Evolutionary conservation across 1,140 invertebrate species (phyloP).

Genomic region (Pomacea maculata): DNA sequence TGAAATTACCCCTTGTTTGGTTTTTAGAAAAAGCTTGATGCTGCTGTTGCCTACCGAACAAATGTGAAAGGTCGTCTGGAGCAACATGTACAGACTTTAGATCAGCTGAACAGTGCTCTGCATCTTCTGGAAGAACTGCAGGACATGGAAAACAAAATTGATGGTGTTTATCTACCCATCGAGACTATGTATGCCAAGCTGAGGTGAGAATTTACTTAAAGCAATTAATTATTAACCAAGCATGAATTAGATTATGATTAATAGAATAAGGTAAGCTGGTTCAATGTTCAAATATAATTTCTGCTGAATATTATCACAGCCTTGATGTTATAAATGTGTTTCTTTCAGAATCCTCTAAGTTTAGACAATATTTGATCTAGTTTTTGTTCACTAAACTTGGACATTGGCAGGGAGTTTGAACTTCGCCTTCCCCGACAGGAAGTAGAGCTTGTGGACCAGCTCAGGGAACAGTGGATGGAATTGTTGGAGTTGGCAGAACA

Average conservation of each 20-base stretch:
- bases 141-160: slow-evolving; percentile 67
- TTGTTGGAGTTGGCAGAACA: slow-evolving; percentile 62
- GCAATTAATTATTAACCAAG: neutral
- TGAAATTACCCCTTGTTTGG: neutral
- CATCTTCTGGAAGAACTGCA: slow-evolving; percentile 62
- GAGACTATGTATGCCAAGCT: slow-evolving; percentile 65
- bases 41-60: slow-evolving; percentile 56
- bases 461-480: slow-evolving; percentile 61
- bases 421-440: slow-evolving; percentile 60
- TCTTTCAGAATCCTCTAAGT: too few species aligned
- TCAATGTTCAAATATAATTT: neutral
- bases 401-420: slow-evolving; percentile 57
- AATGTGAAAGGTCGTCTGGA: slow-evolving; percentile 60
- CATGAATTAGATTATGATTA: too few species aligned
- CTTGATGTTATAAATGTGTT: neutral
- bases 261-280: neutral
- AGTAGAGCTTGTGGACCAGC: slow-evolving; percentile 60
- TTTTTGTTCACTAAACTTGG: neutral
- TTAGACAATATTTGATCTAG: too few species aligned
- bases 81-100: slow-evolving; percentile 59
- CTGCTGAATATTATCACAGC: neutral
- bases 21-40: slow-evolving; percentile 61
- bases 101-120: slow-evolving; percentile 63
- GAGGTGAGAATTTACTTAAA: slow-evolving; percentile 40
- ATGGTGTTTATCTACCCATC: slow-evolving; percentile 66